These are phyloP conservation scores for Triplophysa yarkandensis DNA, from an alignment of 2,797 vertebrate species.

Conservation along the genomic window DNA sequence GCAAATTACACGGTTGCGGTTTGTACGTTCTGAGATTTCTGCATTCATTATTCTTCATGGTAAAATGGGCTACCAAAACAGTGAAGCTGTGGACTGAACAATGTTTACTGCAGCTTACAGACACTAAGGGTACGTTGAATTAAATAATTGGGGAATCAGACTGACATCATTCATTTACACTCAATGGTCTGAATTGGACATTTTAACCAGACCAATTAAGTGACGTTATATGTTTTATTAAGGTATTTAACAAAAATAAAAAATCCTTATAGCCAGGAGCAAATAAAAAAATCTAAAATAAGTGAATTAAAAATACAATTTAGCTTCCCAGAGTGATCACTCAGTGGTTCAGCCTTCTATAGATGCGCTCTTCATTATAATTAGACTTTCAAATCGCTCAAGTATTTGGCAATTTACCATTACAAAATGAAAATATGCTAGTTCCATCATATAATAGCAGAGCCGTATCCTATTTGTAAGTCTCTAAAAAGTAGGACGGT, in stretches of 20 bases:
- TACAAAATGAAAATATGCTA: not conserved
- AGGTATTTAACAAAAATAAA: not conserved
- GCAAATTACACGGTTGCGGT: conserved; percentile 32
- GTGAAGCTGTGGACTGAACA: not conserved
- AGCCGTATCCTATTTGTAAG: not conserved
- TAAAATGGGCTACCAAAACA: not conserved
- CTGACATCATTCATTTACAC: not conserved
- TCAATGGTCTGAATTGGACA: conserved; percentile 2
- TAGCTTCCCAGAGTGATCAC: not conserved
- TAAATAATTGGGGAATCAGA: not conserved
- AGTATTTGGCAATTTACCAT: too few relatives aligned
- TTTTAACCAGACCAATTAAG: too few relatives aligned
- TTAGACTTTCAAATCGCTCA: too few relatives aligned
- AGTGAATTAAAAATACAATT: not conserved
- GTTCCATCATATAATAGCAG: not conserved
- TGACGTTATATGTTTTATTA: too few relatives aligned
- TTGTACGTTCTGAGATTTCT: conserved; percentile 46
- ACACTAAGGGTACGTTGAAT: not conserved
- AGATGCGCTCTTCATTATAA: too few relatives aligned
- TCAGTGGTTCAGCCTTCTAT: too few relatives aligned
- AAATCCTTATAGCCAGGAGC: not conserved
- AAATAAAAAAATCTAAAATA: not conserved
- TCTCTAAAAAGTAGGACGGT: not conserved
- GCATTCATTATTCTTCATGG: conserved; percentile 39
- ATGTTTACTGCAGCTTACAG: not conserved